Evolutionary conservation across 92 coral and sea anemone species (phyloP), one percentile per base, ranked within the genome.

Genomic region (Nematostella vectensis): DNA sequence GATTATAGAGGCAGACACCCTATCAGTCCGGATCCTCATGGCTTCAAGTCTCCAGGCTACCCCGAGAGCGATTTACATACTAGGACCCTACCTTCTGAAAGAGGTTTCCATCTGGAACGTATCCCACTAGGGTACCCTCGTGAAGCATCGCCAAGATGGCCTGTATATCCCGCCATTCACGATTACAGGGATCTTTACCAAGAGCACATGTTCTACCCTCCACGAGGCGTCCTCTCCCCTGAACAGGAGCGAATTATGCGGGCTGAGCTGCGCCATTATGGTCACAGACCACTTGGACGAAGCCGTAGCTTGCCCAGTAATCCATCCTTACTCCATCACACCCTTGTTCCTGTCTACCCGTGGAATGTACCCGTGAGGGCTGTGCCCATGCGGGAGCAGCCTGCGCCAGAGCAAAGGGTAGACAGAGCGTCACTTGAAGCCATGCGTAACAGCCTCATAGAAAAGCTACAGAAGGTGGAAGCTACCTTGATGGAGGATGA

Each of bases 301-400:
- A 66, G 72, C 48, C 72, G 57, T 27, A 66, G 72, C 50, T 55
- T 66, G 4, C 72, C 72, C 13, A 37, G 43, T 29, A 66, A 66
- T 25, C 63, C 51, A 55, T 62, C 44, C 18, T 23, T 51, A 16
- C 28, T 24, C 15, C 57, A 55, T 20, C 63, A 57, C 24, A 56
- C 43, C 16, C 42, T 45, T 12, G 62, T 44, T 2, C 63, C 63
- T 31, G 30, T 44, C 25, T 17, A 15, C 3, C 72, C 72, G 0
- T 66, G 72, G 72, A 59, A 43, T 23, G 2, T 15, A 13, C 44
- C 63, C 15, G 48, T 45, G 8, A 51, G 27, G 1, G 55, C 54
- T 16, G 28, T 25, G 22, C 72, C 72, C 1, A 1, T 45, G 54
- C 42, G 45, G 22, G 72, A 56, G 4, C 15, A 42, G 17, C 11